A percentile compares a stretch with the other conserved stretches of the same genome.
These are phyloP conservation scores for Thermophis baileyi DNA, from an alignment of 2,113 vertebrate genomes.

Conservation along the genomic window DNA sequence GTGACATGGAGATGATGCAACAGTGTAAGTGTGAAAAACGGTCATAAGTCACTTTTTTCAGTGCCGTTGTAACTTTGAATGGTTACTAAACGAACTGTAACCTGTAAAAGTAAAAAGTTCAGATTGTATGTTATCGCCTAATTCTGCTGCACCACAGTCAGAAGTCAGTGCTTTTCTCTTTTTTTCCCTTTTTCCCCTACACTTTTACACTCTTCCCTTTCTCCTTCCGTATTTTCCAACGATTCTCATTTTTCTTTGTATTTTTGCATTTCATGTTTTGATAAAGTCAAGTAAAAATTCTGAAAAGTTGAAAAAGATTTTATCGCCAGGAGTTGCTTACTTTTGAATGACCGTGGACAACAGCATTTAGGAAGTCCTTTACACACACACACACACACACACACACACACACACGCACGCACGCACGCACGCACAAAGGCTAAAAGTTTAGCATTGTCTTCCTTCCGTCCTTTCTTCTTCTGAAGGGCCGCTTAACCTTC, in stretches of 20 bases:
- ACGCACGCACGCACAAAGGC: not conserved
- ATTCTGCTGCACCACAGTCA: no score
- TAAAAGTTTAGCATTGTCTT: not conserved
- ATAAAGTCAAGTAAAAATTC: not conserved
- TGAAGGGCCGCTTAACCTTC: not conserved
- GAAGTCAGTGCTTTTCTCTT: not conserved
- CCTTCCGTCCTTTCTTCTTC: not conserved
- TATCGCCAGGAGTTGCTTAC: not conserved
- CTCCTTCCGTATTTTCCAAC: not conserved
- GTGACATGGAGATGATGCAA: not conserved
- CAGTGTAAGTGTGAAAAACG: not conserved
- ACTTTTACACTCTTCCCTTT: not conserved
- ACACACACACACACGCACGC: no score
- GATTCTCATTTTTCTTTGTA: not conserved
- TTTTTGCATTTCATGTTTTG: not conserved
- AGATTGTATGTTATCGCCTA: no score
- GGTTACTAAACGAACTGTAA: no score
- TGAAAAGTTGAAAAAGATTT: no score
- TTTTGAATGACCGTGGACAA: not conserved
- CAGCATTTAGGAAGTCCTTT: not conserved
- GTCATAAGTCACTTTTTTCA: not conserved
- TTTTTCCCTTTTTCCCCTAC: fast-evolving
- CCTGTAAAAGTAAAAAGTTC: no score
- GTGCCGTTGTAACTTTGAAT: not conserved
- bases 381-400: no score